A percentile compares a stretch with the other conserved stretches of the same genome.
These are phyloP conservation scores for Phasianus colchicus DNA, from an alignment of 2,113 vertebrate species.

Conservation along the genomic window DNA sequence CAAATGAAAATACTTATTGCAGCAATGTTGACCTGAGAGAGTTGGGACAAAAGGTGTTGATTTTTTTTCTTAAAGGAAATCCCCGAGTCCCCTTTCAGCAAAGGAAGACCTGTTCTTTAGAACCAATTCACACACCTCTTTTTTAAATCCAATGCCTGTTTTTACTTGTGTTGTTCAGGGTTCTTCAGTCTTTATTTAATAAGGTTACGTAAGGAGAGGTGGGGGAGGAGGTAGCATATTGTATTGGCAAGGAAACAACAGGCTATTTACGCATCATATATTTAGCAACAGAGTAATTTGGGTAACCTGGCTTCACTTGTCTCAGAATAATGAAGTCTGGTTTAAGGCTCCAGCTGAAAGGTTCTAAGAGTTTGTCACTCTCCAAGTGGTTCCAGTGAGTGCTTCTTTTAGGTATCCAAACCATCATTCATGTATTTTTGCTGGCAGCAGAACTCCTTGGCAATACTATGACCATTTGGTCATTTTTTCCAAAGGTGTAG, in stretches of 20 bases:
- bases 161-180: slow-evolving; percentile 66
- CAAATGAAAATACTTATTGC: background rate
- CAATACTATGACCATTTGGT: background rate
- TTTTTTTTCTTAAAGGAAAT: slow-evolving; percentile 10
- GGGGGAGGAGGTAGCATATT: slow-evolving; percentile 15
- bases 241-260: slow-evolving; percentile 45
- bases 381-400: background rate
- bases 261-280: slow-evolving; percentile 4
- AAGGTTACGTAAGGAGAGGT: slow-evolving; percentile 61
- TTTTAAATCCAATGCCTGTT: slow-evolving; percentile 62
- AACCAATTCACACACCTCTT: slow-evolving; percentile 55
- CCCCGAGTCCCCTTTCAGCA: slow-evolving; percentile 9
- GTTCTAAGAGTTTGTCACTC: background rate
- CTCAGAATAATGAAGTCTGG: slow-evolving; percentile 42
- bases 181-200: slow-evolving; percentile 60
- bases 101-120: slow-evolving; percentile 63
- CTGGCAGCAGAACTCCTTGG: background rate
- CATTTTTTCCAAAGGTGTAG: background rate
- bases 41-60: background rate
- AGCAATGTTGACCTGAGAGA: background rate
- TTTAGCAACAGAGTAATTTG: slow-evolving; percentile 46
- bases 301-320: slow-evolving; percentile 53
- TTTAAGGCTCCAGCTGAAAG: background rate
- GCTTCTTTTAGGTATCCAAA: background rate
- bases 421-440: background rate